Percentiles rank a stretch among this genome's conserved stretches.
phyloP scores from a whole-genome alignment of 2,888 invertebrate species.

The Drosophila subsilvestris region DNA sequence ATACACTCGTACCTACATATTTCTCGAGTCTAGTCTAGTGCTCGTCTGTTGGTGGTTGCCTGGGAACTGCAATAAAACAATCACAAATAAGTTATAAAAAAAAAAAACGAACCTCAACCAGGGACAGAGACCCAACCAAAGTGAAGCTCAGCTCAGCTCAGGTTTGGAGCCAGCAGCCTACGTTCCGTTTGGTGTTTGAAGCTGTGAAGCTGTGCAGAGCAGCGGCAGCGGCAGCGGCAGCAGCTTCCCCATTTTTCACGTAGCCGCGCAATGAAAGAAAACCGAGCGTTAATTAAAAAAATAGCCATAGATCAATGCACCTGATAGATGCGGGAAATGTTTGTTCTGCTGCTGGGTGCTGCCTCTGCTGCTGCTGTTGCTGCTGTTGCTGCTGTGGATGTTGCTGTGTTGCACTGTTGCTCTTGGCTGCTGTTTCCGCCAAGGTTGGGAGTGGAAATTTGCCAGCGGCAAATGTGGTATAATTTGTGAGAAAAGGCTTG shows the following conservation, averaged over 20 bases:
- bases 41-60: slow-evolving; percentile 18
- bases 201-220: slow-evolving; percentile 6
- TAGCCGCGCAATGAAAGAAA: slow-evolving; percentile 71
- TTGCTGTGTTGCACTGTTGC: neutral
- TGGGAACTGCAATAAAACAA: slow-evolving; percentile 46
- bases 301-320: slow-evolving; percentile 79
- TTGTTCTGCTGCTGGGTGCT: slow-evolving; percentile 34
- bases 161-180: slow-evolving; percentile 19
- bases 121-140: neutral
- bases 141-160: slow-evolving; percentile 30
- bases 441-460: slow-evolving; percentile 16
- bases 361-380: neutral
- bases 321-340: slow-evolving; percentile 71
- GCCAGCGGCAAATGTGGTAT: slow-evolving; percentile 63
- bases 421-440: neutral
- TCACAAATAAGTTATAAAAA: slow-evolving; percentile 47
- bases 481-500: slow-evolving; percentile 60
- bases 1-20: too few species aligned
- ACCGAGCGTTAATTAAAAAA: slow-evolving; percentile 80
- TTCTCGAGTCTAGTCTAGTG: neutral
- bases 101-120: slow-evolving; percentile 36
- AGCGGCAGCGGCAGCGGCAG: too few species aligned
- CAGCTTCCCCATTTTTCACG: slow-evolving; percentile 60
- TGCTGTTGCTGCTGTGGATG: neutral
- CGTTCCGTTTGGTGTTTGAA: neutral